phyloP scores from a whole-genome alignment of 2,113 vertebrate genomes.

The mouse (Mus musculus) region GRCm39 chr5:88893001-88893500 shows the following conservation, averaged over 20 bases:
- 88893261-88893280: neutral
- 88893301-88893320: neutral
- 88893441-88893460: neutral
- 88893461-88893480: neutral
- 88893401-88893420: neutral
- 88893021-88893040: constrained; percentile 1
- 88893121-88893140: neutral
- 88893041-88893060: neutral
- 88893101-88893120: neutral
- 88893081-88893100: neutral
- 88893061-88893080: constrained; percentile 25
- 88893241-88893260: too few species aligned
- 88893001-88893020: constrained; percentile 90
- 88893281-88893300: neutral
- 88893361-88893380: neutral
- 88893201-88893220: too few species aligned
- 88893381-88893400: constrained; percentile 20
- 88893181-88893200: too few species aligned
- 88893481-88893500: constrained; percentile 12
- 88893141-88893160: neutral
- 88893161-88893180: too few species aligned
- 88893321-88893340: neutral
- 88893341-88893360: constrained; percentile 13
- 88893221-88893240: too few species aligned
- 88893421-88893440: constrained; percentile 32